These are phyloP conservation scores for Coreoperca whiteheadi DNA, from an alignment of 2,113 vertebrate genomes.

Conservation along the genomic window DNA sequence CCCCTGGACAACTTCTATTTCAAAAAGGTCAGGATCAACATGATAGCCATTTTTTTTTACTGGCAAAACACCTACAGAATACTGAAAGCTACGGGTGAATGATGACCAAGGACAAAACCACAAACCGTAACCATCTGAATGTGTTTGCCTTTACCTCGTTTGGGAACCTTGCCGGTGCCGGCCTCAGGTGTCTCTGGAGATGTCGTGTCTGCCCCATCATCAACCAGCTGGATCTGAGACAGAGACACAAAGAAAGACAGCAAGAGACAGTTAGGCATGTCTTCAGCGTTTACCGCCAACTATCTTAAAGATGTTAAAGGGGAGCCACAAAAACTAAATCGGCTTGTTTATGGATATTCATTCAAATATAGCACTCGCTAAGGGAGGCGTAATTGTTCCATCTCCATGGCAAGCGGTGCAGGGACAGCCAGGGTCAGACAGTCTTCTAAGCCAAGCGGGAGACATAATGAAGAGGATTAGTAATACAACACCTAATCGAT, in stretches of 20 bases:
- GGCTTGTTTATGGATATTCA: not conserved
- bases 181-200: conserved; percentile 95
- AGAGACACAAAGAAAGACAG: not conserved
- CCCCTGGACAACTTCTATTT: not conserved
- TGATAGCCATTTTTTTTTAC: too few relatives aligned
- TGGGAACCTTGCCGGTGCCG: conserved; percentile 88
- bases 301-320: not conserved
- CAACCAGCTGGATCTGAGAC: conserved; percentile 93
- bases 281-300: not conserved
- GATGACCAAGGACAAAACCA: conserved; percentile 12
- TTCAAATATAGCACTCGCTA: not conserved
- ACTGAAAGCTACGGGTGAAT: not conserved
- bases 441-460: conserved; percentile 17
- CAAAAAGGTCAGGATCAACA: not conserved
- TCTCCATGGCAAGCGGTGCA: conserved; percentile 27
- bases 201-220: conserved; percentile 94
- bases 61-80: not conserved
- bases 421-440: not conserved
- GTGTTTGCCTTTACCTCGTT: conserved; percentile 86
- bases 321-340: not conserved
- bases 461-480: conserved; percentile 28
- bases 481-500: not conserved
- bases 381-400: not conserved
- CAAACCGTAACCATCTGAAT: not conserved
- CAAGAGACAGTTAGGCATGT: not conserved